Conservation (phyloP, 2,113 vertebrate genomes). For the Hydrolagus affinis region DNA sequence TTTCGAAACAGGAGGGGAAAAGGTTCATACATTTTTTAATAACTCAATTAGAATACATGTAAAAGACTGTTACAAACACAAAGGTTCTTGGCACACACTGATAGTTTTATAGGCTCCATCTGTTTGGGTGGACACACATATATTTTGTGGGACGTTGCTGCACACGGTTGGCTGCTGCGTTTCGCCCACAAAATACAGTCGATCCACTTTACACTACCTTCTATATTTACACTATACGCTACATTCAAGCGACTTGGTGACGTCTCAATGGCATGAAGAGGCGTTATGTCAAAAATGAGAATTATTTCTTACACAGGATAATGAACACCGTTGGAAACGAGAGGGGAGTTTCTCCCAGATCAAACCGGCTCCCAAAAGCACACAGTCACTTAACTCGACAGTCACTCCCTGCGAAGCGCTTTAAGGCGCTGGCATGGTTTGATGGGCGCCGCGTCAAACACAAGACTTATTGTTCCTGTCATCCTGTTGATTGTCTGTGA, state of each 20-base stretch:
- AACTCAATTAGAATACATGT: too few species aligned
- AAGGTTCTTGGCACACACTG: background rate
- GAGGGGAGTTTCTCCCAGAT: too few species aligned
- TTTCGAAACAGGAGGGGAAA: background rate
- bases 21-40: background rate
- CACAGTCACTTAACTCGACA: background rate
- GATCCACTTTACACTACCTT: background rate
- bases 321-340: too few species aligned
- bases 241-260: background rate
- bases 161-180: constrained; percentile 42
- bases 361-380: background rate
- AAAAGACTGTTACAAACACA: background rate
- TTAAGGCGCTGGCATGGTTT: background rate
- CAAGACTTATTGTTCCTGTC: background rate
- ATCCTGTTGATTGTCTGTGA: background rate
- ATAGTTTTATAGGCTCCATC: too few species aligned
- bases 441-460: too few species aligned
- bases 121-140: constrained; percentile 41
- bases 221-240: background rate
- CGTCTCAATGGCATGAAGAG: background rate
- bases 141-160: constrained; percentile 38
- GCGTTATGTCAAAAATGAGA: background rate
- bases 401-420: background rate
- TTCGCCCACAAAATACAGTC: constrained; percentile 10
- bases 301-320: too few species aligned